phyloP scores from a whole-genome alignment of 30 jellyfish, hydroid and myxozoan genomes.

The Cassiopea xamachana region DNA sequence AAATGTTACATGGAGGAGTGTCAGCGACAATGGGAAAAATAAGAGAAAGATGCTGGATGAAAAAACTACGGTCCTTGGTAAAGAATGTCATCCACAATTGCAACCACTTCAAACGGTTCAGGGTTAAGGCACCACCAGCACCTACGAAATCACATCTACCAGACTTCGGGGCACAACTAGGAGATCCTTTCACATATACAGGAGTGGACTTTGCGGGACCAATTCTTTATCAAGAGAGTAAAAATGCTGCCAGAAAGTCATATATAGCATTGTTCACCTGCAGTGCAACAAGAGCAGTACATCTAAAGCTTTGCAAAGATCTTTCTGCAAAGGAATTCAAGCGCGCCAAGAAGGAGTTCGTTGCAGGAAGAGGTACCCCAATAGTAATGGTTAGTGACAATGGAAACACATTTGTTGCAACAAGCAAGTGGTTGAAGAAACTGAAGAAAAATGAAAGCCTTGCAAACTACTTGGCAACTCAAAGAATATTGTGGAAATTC shows the following conservation, averaged over 20 bases:
- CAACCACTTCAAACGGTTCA: constrained; percentile 34
- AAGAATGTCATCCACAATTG: constrained; percentile 24
- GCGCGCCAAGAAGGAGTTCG: constrained; percentile 37
- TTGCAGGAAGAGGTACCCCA: constrained; percentile 60
- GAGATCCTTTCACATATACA: constrained; percentile 33
- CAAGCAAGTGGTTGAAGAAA: constrained; percentile 41
- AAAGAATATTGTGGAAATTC: constrained; percentile 35
- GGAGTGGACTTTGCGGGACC: constrained; percentile 70
- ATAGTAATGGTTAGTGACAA: constrained; percentile 49
- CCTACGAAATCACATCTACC: constrained; percentile 14
- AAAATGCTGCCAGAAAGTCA: constrained; percentile 14
- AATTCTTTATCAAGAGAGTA: not conserved
- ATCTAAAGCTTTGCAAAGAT: constrained; percentile 47
- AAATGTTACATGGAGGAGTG: constrained; percentile 72
- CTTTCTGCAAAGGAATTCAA: constrained; percentile 53
- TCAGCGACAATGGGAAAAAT: constrained; percentile 53
- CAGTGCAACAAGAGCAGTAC: constrained; percentile 35
- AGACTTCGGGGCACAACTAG: constrained; percentile 19
- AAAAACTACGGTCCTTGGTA: constrained; percentile 39
- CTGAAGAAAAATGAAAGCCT: constrained; percentile 48
- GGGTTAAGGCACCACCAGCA: constrained; percentile 35
- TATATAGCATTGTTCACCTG: constrained; percentile 51
- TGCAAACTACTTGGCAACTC: constrained; percentile 38
- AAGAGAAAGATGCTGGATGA: constrained; percentile 59
- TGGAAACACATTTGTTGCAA: constrained; percentile 42